Conservation (phyloP, 1,140 invertebrate genomes). For the Brachionus sp. region DNA sequence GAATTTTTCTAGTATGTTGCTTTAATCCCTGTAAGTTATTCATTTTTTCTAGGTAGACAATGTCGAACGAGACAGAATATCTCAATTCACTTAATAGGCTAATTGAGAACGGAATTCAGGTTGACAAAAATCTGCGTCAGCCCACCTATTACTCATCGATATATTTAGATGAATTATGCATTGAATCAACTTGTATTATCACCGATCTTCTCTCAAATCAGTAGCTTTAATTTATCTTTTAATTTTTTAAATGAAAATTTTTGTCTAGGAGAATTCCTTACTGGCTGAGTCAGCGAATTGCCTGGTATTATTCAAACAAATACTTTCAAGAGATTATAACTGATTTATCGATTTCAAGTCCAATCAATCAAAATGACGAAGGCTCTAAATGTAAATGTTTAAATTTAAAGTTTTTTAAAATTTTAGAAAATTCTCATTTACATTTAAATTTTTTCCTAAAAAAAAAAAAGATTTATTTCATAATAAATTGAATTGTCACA, state of each 20-base stretch:
- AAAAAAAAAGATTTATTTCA: no score
- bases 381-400: neutral
- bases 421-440: neutral
- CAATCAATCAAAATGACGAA: neutral
- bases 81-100: neutral
- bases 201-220: slow-evolving; percentile 15
- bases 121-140: slow-evolving; percentile 24
- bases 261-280: neutral
- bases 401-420: neutral
- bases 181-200: slow-evolving; percentile 4
- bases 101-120: slow-evolving; percentile 22
- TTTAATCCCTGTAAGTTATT: neutral
- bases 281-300: slow-evolving; percentile 38
- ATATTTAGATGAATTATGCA: neutral
- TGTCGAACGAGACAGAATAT: slow-evolving; percentile 4
- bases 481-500: no score
- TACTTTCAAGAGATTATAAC: slow-evolving; percentile 25
- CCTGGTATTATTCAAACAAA: slow-evolving; percentile 41
- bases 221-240: neutral
- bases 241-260: neutral
- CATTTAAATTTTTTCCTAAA: neutral
- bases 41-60: neutral
- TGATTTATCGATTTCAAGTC: neutral
- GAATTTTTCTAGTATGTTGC: neutral
- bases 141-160: neutral